Evolutionary conservation across 53 echinoderm and acorn worm species (phyloP).

Genomic region (Echinometra lucunter): DNA sequence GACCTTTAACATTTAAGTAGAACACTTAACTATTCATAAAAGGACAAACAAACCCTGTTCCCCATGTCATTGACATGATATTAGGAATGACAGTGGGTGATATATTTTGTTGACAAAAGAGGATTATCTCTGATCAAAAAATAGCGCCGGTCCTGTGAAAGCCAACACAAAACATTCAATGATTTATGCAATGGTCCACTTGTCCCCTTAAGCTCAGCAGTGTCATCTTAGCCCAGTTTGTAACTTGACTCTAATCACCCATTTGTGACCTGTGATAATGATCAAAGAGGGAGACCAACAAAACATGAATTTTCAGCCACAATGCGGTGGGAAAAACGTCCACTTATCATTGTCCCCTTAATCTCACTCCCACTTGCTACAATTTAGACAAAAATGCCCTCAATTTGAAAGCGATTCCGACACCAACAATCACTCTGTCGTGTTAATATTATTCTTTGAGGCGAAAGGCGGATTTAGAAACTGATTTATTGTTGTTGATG

Average conservation of each 20-base stretch:
- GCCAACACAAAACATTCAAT: neutral
- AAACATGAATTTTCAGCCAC: conserved; percentile 12
- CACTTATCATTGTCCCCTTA: neutral
- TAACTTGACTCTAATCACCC: neutral
- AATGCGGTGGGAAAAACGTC: conserved; percentile 23
- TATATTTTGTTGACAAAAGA: neutral
- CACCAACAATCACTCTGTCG: conserved; percentile 3
- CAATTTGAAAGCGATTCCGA: conserved; percentile 44
- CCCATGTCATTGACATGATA: neutral
- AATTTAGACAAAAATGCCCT: conserved; percentile 11
- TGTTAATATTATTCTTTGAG: conserved; percentile 43
- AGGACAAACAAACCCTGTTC: too few relatives aligned
- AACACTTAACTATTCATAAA: too few relatives aligned
- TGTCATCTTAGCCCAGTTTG: conserved; percentile 19
- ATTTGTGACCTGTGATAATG: neutral
- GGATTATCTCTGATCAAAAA: neutral
- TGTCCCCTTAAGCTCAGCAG: conserved; percentile 22
- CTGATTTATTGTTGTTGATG: conserved; percentile 30
- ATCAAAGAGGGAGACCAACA: neutral
- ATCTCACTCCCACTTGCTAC: neutral
- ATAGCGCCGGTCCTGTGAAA: neutral
- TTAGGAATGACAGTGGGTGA: neutral
- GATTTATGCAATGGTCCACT: conserved; percentile 6
- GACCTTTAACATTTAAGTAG: too few relatives aligned
- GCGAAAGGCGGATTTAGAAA: conserved; percentile 37